These are phyloP conservation scores for Scytalopus superciliaris DNA, from an alignment of 2,113 vertebrate genomes.

Conservation along the genomic window DNA sequence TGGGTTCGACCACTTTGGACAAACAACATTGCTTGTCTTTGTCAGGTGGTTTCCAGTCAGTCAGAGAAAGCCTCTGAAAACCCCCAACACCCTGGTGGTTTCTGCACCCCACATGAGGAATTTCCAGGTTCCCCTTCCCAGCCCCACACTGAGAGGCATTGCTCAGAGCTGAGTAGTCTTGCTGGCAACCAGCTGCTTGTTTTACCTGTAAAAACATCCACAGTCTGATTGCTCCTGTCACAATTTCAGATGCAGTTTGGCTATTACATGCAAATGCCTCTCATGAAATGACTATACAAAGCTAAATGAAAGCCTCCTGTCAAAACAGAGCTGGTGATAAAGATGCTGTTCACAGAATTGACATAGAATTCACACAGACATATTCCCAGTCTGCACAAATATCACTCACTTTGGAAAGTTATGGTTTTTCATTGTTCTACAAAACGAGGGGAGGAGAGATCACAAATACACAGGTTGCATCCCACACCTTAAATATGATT, in stretches of 20 bases:
- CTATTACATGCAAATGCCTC: constrained; percentile 35
- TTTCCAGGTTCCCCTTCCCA: neutral
- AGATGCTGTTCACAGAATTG: neutral
- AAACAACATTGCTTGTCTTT: neutral
- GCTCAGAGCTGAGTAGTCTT: neutral
- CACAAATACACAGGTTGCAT: neutral
- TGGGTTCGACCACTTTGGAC: neutral
- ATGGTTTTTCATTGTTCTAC: neutral
- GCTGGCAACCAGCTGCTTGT: neutral
- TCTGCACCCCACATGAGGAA: fast-evolving
- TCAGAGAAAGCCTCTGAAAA: neutral
- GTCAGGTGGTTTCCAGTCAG: neutral
- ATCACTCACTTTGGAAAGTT: neutral
- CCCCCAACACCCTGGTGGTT: neutral
- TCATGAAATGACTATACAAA: neutral
- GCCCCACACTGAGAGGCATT: fast-evolving
- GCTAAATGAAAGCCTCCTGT: constrained; percentile 17
- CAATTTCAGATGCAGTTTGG: neutral
- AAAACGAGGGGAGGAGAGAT: neutral
- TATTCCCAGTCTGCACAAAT: neutral
- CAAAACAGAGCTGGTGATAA: constrained; percentile 22
- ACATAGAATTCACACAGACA: neutral
- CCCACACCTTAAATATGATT: neutral
- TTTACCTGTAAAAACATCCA: neutral
- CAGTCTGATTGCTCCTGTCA: constrained; percentile 17